phyloP scores from a whole-genome alignment of 2,113 vertebrate genomes.

The Fulica atra region DNA sequence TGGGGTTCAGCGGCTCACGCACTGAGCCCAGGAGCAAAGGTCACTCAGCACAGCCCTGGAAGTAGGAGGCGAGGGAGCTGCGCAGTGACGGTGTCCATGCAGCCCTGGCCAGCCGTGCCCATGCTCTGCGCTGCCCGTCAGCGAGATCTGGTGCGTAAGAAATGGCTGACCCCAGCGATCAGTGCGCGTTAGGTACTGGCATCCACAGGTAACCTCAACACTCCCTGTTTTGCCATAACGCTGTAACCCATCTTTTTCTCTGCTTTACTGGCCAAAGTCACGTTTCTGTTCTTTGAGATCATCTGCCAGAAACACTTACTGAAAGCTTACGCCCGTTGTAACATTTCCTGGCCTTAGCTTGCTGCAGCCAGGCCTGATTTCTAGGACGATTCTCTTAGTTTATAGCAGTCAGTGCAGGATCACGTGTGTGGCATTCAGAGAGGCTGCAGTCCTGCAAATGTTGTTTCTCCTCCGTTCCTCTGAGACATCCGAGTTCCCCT shows the following conservation, averaged over 20 bases:
- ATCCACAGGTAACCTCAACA: neutral
- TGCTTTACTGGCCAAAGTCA: neutral
- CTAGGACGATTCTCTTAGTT: neutral
- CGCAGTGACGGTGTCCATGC: accelerated
- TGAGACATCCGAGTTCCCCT: neutral
- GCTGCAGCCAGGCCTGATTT: neutral
- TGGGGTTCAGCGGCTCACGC: accelerated
- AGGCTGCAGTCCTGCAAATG: neutral
- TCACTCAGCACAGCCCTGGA: neutral
- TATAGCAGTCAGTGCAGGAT: neutral
- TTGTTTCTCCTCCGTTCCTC: neutral
- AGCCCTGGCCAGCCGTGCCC: neutral
- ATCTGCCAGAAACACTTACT: neutral
- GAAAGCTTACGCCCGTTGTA: neutral
- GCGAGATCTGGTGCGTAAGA: neutral
- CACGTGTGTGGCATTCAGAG: neutral
- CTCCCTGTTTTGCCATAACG: neutral
- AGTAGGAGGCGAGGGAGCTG: accelerated
- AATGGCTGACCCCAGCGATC: neutral
- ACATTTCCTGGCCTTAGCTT: neutral
- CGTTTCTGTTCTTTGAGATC: neutral
- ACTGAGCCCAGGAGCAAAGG: neutral
- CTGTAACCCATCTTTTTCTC: neutral
- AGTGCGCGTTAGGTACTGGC: neutral
- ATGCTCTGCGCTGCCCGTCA: neutral